Evolutionary conservation across 2,113 vertebrate species (phyloP).

Genomic region (Equus przewalskii): DNA sequence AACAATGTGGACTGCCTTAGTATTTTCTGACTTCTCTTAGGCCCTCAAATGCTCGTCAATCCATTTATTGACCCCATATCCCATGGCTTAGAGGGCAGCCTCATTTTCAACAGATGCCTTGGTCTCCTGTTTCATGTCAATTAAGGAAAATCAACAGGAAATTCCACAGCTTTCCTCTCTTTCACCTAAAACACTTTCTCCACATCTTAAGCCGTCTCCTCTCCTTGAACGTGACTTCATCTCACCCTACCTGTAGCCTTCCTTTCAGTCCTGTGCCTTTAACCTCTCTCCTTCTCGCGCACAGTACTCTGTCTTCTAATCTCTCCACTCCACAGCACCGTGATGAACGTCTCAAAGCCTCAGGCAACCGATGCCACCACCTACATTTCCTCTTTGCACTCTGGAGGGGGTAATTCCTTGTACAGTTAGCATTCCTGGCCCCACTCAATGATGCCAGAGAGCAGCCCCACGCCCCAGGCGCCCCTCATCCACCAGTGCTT

Average conservation of each 20-base stretch:
- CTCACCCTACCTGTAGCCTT: background rate
- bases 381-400: background rate
- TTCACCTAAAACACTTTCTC: background rate
- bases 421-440: background rate
- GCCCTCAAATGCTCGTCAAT: background rate
- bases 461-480: rapidly evolving
- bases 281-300: background rate
- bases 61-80: background rate
- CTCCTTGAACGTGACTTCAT: background rate
- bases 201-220: background rate
- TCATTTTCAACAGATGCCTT: background rate
- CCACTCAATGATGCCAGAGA: background rate
- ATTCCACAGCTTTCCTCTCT: background rate
- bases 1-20: background rate
- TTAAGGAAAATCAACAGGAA: background rate
- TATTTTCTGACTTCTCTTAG: background rate
- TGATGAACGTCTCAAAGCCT: background rate
- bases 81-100: background rate
- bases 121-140: background rate
- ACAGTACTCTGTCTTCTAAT: background rate
- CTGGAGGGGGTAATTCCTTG: background rate
- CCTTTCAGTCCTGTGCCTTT: background rate
- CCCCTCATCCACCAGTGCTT: background rate
- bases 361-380: background rate
- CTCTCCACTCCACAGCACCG: background rate